Conservation (phyloP, 2,113 vertebrate species). For the Phocoena phocoena region DNA sequence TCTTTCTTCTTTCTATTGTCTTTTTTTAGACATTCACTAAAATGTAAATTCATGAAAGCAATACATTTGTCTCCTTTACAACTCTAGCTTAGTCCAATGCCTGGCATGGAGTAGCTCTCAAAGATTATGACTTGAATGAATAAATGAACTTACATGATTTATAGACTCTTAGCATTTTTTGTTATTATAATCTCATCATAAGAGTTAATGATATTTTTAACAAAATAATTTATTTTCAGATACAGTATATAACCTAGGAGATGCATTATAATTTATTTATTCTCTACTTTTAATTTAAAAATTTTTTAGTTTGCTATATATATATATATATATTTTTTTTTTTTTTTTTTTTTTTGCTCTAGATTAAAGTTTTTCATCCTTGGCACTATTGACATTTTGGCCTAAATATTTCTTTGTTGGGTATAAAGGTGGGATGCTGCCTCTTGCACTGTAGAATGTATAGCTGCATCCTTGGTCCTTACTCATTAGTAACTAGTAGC, state of each 20-base stretch:
- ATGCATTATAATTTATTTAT: neutral
- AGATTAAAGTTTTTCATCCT: neutral
- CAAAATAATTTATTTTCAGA: conserved; percentile 9
- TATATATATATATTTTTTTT: neutral
- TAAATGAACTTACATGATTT: neutral
- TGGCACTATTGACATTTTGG: neutral
- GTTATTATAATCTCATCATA: neutral
- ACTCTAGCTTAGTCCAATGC: neutral
- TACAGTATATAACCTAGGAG: neutral
- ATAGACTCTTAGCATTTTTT: neutral
- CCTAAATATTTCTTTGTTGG: neutral
- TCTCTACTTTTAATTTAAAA: neutral
- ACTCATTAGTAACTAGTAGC: neutral
- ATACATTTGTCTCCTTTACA: neutral
- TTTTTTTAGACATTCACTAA: neutral
- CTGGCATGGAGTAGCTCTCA: neutral
- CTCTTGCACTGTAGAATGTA: neutral
- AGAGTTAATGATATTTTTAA: neutral
- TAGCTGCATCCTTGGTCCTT: neutral
- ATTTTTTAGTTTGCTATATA: neutral
- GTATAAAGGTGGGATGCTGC: neutral
- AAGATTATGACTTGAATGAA: neutral
- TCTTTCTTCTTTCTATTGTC: neutral
- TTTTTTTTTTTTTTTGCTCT: neutral
- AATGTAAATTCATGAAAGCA: neutral